These are phyloP conservation scores for Colletes gigas DNA, from an alignment of 1,140 invertebrate species.

Conservation along the genomic window DNA sequence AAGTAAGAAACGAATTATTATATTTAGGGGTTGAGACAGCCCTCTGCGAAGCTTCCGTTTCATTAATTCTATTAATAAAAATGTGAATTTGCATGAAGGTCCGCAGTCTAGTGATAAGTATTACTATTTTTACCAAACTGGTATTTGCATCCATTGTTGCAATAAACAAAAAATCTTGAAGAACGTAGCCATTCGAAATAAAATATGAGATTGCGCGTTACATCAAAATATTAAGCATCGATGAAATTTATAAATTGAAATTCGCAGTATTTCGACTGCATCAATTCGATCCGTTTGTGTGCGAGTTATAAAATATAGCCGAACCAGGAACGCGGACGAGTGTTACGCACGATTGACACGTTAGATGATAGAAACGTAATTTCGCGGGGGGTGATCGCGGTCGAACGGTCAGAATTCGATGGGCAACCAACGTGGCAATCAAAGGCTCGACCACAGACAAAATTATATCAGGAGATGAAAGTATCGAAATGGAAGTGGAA, in stretches of 20 bases:
- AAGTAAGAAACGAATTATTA: too few species aligned
- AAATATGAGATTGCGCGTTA: too few species aligned
- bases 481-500: conserved; percentile 17
- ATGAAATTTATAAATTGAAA: neutral
- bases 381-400: neutral
- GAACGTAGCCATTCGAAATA: too few species aligned
- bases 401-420: conserved; percentile 6
- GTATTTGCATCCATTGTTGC: too few species aligned
- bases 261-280: neutral
- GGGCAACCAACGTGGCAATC: conserved; percentile 4
- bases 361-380: conserved; percentile 21
- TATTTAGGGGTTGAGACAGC: too few species aligned
- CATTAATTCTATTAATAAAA: too few species aligned
- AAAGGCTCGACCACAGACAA: conserved; percentile 9
- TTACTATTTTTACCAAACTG: too few species aligned
- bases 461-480: conserved; percentile 34
- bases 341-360: conserved; percentile 28
- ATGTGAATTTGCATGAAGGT: too few species aligned
- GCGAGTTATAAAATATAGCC: neutral
- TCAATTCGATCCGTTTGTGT: neutral
- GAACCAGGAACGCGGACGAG: neutral
- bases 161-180: too few species aligned
- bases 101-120: too few species aligned
- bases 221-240: too few species aligned
- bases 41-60: too few species aligned